phyloP scores from a whole-genome alignment of 2,113 vertebrate genomes.

The Cariama cristata region DNA sequence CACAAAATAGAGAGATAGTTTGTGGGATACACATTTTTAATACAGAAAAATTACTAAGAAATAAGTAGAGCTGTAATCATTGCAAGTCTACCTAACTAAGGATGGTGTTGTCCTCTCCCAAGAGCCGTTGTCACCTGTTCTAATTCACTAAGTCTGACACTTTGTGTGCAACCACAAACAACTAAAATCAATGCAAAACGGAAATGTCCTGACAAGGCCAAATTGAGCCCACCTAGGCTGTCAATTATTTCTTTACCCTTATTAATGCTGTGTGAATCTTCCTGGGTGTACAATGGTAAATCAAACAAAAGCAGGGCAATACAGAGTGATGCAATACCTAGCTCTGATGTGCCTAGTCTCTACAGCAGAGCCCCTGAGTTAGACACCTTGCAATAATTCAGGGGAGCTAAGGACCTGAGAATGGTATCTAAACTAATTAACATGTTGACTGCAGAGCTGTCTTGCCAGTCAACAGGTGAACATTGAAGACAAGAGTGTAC shows the following conservation, averaged over 20 bases:
- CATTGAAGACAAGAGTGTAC: not conserved
- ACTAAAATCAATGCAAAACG: constrained; percentile 42
- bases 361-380: not conserved
- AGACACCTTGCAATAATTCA: not conserved
- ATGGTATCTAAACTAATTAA: not conserved
- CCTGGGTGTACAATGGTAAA: not conserved
- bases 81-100: not conserved
- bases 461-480: not conserved
- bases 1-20: not conserved
- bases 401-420: not conserved
- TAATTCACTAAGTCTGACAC: constrained; percentile 4
- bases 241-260: not conserved
- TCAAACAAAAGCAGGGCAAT: not conserved
- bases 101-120: not conserved
- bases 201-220: constrained; percentile 33
- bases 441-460: not conserved
- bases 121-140: constrained; percentile 11
- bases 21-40: not conserved
- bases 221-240: constrained; percentile 11
- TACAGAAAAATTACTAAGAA: not conserved
- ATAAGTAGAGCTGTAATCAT: not conserved
- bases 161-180: not conserved
- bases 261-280: not conserved
- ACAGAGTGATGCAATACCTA: not conserved
- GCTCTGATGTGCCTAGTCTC: not conserved